Base-by-base conservation (phyloP, 2,888 invertebrate species). In the Podabrus alpinus region DNA sequence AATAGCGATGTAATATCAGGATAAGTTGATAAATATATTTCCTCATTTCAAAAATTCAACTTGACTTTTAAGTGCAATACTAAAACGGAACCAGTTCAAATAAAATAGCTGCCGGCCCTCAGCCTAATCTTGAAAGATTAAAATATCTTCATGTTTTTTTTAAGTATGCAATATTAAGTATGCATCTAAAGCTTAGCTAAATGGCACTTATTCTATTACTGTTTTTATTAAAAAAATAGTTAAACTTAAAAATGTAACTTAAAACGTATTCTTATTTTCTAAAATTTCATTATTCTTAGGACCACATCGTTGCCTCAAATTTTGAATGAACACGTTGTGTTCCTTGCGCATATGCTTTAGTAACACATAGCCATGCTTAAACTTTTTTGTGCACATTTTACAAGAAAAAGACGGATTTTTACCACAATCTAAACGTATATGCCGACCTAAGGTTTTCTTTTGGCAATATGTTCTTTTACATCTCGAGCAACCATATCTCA, bases 371-470 rank as follows among this genome's bases (percentile, higher is more conserved):
- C 86, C 85, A 69, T 86, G 86, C 72, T 85, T 85, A 13, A 64
- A 64, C 1, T 17, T 15, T 13, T 19, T 64, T 16, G 81, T 78
- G 68, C 86, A 86, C 67, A 85, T 77, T 62, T 86, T 84, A 74
- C 86, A 86, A 3, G 81, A 80, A 79, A 86, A 87, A 5, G 86
- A 83, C 0, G 86, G 87, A 69, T 81, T 84, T 73, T 85, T 85
- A 0, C 88, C 88, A 78, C 89, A 89, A 81, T 89, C 89, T 79
- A 88, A 87, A 62, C 88, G 85, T 72, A 87, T 84, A 81, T 89
- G 89, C 29, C 88, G 82, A 1, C 86, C 86, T 60, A 86, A 79
- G 3, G 86, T 86, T 81, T 86, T 86, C 84, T 86, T 86, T 79
- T 86, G 86, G 59, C 85, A 82, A 74, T 87, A 87, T 5, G 84